Evolutionary conservation across 2,888 invertebrate species (phyloP), one percentile per base, ranked within the genome.

Genomic region (Trisateles emortualis): DNA sequence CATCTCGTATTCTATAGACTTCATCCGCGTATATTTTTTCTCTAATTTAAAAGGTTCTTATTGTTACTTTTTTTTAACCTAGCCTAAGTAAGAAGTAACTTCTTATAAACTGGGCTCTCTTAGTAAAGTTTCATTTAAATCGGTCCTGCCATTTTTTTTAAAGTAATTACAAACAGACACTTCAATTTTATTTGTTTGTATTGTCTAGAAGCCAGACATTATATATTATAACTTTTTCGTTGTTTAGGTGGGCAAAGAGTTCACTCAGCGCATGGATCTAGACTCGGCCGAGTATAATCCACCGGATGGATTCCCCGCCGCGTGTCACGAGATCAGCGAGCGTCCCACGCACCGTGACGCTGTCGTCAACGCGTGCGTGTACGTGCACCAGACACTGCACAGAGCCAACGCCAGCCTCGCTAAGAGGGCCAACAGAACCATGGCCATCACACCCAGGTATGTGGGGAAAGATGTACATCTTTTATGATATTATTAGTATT

Each of bases 351-450:
- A 99, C 88, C 95, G 99, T 48, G 98, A 98, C 78, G 99, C 99
- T 13, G 98, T 99, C n/a, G 97, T 99, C 78, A 99, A 99, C 91
- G 98, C 99, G 0, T 98, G 98, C 84, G 99, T 99, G 11, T 99
- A 98, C 86, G 99, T 99, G 22, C 99, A 99, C 88, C 98, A 98
- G 91, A 99, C 99, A 0, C 93, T 99, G 60, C 98, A 99, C 86
- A 96, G 97, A 78, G 99, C 99, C 44, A 99, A 99, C 86, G 95
- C 96, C 0, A 94, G 98, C 46, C 94, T 99, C 47, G 96, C 96
- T 4, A 99, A 98, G 88, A 94, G 99, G 40, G 99, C 99, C 32
- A 97, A 98, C 62, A 95, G 99, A 57, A 98, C 98, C 11, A 99
- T 98, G 97, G 98, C 99, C 13, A 98, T 99, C 60, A 99, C 99